Evolutionary conservation across 2,888 invertebrate species (phyloP).

Genomic region (Nebria salina): DNA sequence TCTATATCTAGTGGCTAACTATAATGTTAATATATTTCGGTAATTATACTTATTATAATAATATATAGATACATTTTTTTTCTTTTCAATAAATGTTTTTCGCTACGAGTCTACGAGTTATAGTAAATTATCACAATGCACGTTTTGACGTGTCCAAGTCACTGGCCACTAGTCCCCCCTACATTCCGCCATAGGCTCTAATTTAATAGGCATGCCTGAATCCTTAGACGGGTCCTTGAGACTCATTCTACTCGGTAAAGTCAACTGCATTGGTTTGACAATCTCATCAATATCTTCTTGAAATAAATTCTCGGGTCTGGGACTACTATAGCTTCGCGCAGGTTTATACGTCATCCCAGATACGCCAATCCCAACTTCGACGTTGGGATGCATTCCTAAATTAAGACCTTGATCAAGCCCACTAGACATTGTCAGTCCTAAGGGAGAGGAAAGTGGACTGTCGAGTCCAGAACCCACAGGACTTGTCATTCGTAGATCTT

Average conservation of each 20-base stretch:
- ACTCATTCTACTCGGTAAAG: slow-evolving; percentile 53
- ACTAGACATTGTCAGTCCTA: slow-evolving; percentile 73
- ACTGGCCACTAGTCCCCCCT: slow-evolving; percentile 66
- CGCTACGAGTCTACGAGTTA: slow-evolving; percentile 26
- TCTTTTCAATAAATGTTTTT: slow-evolving; percentile 18
- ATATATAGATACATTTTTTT: slow-evolving; percentile 7
- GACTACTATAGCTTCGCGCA: slow-evolving; percentile 70
- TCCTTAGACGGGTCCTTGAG: slow-evolving; percentile 16
- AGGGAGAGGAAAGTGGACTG: slow-evolving; percentile 68
- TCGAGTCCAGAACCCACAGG: slow-evolving; percentile 66
- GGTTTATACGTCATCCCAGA: slow-evolving; percentile 74
- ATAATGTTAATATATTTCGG: slow-evolving; percentile 2
- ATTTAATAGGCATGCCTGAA: slow-evolving; percentile 70
- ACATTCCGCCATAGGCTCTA: slow-evolving; percentile 75
- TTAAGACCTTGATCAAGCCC: slow-evolving; percentile 71
- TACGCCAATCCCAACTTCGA: slow-evolving; percentile 68
- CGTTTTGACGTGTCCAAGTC: slow-evolving; percentile 7
- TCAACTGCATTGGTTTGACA: slow-evolving; percentile 69
- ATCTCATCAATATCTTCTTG: slow-evolving; percentile 72
- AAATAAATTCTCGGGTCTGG: slow-evolving; percentile 70
- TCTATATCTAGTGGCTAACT: slow-evolving; percentile 30
- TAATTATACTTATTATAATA: slow-evolving; percentile 16
- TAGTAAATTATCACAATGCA: slow-evolving; percentile 39
- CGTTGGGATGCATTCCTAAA: slow-evolving; percentile 61
- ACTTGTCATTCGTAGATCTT: slow-evolving; percentile 55